Conservation (phyloP, 2,888 invertebrate genomes). For the Melikaiella ostensackeni region DNA sequence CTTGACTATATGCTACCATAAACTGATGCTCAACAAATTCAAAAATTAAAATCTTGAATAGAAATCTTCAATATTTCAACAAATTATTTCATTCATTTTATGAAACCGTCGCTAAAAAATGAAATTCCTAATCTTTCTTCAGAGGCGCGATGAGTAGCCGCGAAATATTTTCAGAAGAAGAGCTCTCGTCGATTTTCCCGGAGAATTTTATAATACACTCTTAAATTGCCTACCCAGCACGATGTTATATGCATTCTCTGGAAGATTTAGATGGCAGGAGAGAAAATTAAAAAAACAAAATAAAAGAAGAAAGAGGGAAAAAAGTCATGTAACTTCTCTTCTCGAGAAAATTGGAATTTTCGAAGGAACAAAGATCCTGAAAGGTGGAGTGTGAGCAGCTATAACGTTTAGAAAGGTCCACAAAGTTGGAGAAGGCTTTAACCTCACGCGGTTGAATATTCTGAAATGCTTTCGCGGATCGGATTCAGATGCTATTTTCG, state of each 20-base stretch:
- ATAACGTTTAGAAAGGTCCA: conserved; percentile 30
- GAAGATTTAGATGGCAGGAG: conserved; percentile 36
- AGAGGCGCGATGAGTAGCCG: not conserved
- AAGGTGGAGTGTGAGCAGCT: conserved; percentile 24
- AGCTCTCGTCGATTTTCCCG: conserved; percentile 23
- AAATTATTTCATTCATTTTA: too few relatives aligned
- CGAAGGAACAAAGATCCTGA: conserved; percentile 21
- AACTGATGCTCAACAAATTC: too few relatives aligned
- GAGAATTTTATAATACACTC: conserved; percentile 39
- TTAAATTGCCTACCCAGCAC: conserved; percentile 17
- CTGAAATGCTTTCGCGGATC: conserved; percentile 45
- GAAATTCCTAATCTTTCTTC: not conserved
- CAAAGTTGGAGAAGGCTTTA: conserved; percentile 38
- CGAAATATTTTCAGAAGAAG: not conserved
- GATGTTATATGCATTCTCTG: conserved; percentile 33
- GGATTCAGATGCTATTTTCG: conserved; percentile 66
- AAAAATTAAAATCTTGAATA: too few relatives aligned
- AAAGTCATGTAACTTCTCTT: conserved; percentile 45
- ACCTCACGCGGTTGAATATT: conserved; percentile 50
- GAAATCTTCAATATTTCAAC: too few relatives aligned
- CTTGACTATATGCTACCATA: too few relatives aligned
- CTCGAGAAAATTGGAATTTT: conserved; percentile 31
- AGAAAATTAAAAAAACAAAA: conserved; percentile 20
- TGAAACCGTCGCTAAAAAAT: not conserved
- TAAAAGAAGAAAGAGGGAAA: not conserved